Evolutionary conservation across 2,797 vertebrate species (phyloP).

Genomic region (Austrolebias charrua): DNA sequence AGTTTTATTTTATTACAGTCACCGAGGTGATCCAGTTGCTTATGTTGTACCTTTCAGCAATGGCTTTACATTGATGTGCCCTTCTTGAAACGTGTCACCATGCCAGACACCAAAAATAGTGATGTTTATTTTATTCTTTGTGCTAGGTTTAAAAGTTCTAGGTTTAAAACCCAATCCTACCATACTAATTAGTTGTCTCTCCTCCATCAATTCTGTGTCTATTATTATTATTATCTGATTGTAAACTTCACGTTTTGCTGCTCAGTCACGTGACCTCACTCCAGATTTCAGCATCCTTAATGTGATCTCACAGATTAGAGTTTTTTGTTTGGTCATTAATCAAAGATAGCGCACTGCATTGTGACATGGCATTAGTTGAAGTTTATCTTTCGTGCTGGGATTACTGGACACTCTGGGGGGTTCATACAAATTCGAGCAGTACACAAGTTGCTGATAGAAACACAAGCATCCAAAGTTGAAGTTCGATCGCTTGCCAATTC

Average conservation of each 20-base stretch:
- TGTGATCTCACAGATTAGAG: background rate
- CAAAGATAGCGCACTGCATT: constrained; percentile 27
- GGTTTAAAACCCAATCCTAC: constrained; percentile 5
- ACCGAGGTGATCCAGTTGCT: constrained; percentile 24
- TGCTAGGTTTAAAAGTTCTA: constrained; percentile 9
- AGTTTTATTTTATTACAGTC: constrained; percentile 29
- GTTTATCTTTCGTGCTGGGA: constrained; percentile 11
- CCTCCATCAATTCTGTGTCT: too few species aligned
- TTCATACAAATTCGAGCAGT: background rate
- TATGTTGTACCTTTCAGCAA: constrained; percentile 3
- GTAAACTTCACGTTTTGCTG: constrained; percentile 37
- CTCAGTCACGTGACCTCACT: constrained; percentile 21
- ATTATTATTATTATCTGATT: background rate
- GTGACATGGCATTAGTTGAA: constrained; percentile 31
- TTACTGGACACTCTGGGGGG: too few species aligned
- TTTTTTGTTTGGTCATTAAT: constrained; percentile 15
- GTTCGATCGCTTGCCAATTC: constrained; percentile 31
- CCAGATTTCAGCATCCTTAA: constrained; percentile 14
- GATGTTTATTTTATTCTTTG: constrained; percentile 10
- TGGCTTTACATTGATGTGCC: constrained; percentile 1
- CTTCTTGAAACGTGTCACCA: constrained; percentile 11
- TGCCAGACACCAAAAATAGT: constrained; percentile 1
- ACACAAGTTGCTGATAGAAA: constrained; percentile 26
- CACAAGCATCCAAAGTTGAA: constrained; percentile 23
- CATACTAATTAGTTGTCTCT: constrained; percentile 13